These are phyloP conservation scores for Rotaria socialis DNA, from an alignment of 2,888 invertebrate genomes.

Conservation along the genomic window DNA sequence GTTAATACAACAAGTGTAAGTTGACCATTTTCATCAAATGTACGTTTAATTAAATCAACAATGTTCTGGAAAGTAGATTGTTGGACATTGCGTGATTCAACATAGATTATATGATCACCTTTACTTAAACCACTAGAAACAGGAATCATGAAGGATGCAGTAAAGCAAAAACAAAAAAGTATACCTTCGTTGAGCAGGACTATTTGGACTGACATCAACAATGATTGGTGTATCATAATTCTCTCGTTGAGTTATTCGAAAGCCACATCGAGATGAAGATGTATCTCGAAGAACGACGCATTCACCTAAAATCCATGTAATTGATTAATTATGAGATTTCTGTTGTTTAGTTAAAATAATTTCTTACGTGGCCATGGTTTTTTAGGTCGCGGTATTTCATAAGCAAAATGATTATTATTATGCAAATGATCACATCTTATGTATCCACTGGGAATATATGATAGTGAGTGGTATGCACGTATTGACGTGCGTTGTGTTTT, in stretches of 20 bases:
- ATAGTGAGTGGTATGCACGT: too few relatives aligned
- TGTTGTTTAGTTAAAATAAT: not conserved
- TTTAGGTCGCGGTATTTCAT: not conserved
- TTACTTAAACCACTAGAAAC: not conserved
- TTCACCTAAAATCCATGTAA: not conserved
- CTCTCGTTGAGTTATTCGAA: not conserved
- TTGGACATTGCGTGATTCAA: not conserved
- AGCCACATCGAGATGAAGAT: not conserved
- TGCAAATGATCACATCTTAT: not conserved
- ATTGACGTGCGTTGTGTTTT: not conserved
- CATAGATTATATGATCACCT: not conserved
- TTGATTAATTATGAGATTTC: too few relatives aligned
- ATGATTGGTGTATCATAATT: slow-evolving; percentile 29
- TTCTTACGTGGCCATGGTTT: not conserved
- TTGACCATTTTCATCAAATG: not conserved
- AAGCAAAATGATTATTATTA: not conserved
- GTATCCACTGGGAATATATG: too few relatives aligned
- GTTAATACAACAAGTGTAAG: not conserved
- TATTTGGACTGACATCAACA: not conserved
- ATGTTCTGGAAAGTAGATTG: not conserved
- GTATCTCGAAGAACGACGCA: not conserved
- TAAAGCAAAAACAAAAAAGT: too few relatives aligned
- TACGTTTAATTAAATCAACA: not conserved
- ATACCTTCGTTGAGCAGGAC: slow-evolving; percentile 22
- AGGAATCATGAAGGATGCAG: too few relatives aligned